Percentiles rank a stretch among this genome's conserved stretches.
phyloP scores from a whole-genome alignment of 2,797 vertebrate genomes.

The Pachyuromys duprasi region DNA sequence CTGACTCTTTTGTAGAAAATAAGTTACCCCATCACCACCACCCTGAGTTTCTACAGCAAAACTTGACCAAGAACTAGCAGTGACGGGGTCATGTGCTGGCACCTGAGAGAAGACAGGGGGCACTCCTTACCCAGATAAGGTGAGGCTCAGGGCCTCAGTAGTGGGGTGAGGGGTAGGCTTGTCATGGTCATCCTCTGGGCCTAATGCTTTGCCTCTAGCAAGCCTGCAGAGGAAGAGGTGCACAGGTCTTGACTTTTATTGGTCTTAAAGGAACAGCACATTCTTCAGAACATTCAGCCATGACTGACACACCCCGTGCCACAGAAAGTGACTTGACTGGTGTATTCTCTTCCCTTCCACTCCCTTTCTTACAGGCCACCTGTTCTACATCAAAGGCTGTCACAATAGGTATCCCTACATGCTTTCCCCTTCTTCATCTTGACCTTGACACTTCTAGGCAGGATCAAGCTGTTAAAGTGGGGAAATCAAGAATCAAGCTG shows the following conservation, averaged over 20 bases:
- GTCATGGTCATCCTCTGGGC: not conserved
- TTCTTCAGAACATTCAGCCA: not conserved
- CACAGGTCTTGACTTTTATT: accelerated
- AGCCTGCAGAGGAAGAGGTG: not conserved
- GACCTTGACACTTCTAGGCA: too few species aligned
- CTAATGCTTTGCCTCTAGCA: accelerated
- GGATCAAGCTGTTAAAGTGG: accelerated
- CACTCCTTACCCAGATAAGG: not conserved
- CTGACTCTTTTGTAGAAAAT: not conserved
- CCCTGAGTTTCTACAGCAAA: not conserved
- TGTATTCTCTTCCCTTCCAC: accelerated
- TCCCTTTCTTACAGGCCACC: accelerated
- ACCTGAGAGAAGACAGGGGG: not conserved
- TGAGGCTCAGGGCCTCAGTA: accelerated
- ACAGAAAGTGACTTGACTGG: too few species aligned
- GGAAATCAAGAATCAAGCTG: not conserved
- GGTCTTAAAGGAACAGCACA: not conserved
- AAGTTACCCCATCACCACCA: too few species aligned
- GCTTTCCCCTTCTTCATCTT: not conserved
- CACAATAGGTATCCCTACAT: accelerated
- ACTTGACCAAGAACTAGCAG: accelerated
- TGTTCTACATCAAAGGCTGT: accelerated
- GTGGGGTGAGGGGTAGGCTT: not conserved
- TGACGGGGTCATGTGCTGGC: accelerated
- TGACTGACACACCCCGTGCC: not conserved